These are phyloP conservation scores for Kryphioiulus occultus DNA, from an alignment of 2,888 invertebrate genomes.

Conservation along the genomic window DNA sequence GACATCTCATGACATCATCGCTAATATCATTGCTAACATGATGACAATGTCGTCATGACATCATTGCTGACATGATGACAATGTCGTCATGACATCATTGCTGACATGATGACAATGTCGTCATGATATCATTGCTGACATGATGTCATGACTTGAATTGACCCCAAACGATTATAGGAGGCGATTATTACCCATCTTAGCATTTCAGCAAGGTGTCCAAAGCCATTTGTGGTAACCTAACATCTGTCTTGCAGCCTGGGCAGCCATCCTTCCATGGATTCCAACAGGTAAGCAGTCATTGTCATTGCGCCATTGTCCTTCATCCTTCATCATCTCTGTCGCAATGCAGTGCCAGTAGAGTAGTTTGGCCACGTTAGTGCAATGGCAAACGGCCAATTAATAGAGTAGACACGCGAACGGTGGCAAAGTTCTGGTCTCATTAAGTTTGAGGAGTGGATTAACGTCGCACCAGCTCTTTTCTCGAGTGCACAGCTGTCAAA, in stretches of 20 bases:
- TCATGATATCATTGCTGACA: too few relatives aligned
- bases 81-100: too few relatives aligned
- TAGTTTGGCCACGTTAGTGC: neutral
- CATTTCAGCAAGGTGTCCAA: too few relatives aligned
- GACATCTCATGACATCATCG: too few relatives aligned
- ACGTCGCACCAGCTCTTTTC: neutral
- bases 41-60: too few relatives aligned
- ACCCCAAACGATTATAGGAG: too few relatives aligned
- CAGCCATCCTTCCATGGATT: neutral
- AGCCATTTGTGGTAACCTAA: neutral
- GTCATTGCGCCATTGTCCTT: too few relatives aligned
- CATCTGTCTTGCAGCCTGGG: neutral
- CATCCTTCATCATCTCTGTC: neutral
- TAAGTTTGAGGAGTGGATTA: slow-evolving; percentile 18
- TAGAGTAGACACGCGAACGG: slow-evolving; percentile 6
- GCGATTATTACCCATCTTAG: too few relatives aligned
- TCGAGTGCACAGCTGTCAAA: slow-evolving; percentile 7
- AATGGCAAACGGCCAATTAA: neutral
- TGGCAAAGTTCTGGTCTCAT: slow-evolving; percentile 19
- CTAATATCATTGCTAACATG: too few relatives aligned
- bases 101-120: too few relatives aligned
- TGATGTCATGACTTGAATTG: too few relatives aligned
- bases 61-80: too few relatives aligned
- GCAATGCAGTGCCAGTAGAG: slow-evolving; percentile 12
- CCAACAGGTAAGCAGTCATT: neutral